These are phyloP conservation scores for Noctuana brunneofusca DNA, from an alignment of 2,888 invertebrate species.

Conservation along the genomic window DNA sequence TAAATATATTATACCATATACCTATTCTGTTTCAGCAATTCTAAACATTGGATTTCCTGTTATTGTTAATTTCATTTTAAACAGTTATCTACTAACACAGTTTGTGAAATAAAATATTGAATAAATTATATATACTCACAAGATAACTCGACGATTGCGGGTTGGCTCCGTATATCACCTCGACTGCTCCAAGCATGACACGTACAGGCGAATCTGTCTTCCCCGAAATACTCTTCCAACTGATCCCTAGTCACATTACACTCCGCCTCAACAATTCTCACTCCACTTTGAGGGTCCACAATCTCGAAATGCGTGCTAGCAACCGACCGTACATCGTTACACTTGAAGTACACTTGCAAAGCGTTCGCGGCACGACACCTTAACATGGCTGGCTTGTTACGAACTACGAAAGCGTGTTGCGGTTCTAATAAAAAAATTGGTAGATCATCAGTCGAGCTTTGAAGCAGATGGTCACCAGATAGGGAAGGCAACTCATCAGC, in stretches of 20 bases:
- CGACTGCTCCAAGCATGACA: constrained; percentile 96
- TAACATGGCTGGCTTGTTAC: constrained; percentile 94
- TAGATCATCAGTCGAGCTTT: constrained; percentile 85
- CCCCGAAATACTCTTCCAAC: constrained; percentile 96
- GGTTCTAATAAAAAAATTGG: constrained; percentile 95
- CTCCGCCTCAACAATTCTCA: constrained; percentile 93
- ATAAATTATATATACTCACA: constrained; percentile 87
- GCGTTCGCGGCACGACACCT: constrained; percentile 96
- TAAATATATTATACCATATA: no score
- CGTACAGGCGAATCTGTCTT: constrained; percentile 95
- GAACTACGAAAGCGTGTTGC: constrained; percentile 93
- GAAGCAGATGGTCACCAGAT: constrained; percentile 73
- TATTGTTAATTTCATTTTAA: no score
- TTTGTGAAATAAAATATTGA: not conserved
- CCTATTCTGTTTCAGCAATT: no score
- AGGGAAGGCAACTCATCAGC: constrained; percentile 76
- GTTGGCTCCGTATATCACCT: constrained; percentile 93
- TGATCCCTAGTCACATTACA: constrained; percentile 94
- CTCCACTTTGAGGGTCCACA: constrained; percentile 94
- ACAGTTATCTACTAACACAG: no score
- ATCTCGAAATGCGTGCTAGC: constrained; percentile 90
- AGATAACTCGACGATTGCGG: constrained; percentile 94
- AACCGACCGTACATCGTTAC: constrained; percentile 90
- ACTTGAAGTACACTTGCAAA: constrained; percentile 93
- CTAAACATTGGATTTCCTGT: no score